Base-by-base conservation (phyloP, 2,113 vertebrate species). In the Aptenodytes patagonicus region DNA sequence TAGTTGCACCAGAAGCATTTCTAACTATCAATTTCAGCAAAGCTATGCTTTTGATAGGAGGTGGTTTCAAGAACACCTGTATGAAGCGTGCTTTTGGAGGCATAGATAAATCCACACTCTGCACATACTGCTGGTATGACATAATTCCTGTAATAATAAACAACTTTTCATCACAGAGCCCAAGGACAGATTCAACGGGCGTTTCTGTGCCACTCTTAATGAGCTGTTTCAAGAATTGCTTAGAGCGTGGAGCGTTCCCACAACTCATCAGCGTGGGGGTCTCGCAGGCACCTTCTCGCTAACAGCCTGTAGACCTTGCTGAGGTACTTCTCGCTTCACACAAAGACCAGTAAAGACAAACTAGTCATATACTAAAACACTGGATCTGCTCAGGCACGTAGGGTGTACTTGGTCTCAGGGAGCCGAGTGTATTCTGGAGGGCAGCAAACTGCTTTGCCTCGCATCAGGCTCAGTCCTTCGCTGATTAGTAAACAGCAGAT, bases 391-490 rank as follows among this genome's bases (percentile, higher is more conserved):
- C 17, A 8, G 75, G 70, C 66, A 68, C 0, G 1, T 11, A 15
- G 29, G 9, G 25, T 11, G 38, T 4, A 8, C 44, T 31, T 0
- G 0, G 6, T 19, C 58, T 58, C 36, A 28, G 82, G 25, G 40
- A 76, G 54, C 36, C 1, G 1, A 4, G 44, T 19, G 20, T 3
- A 31, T 28, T 87, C 51, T 3, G 31, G 36, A 79, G 57, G 58
- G 49, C 6, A 57, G 83, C 34, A 49, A 65, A 57, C 36, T 32
- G 28, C 61, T 84, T 54, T 0, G 0, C 25, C 28, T 73, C 13
- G 0, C 34, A 34, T 4, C 57, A n/a, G 36, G 34, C 64, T 93
- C 1, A 0, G 22, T 52, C 70, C 31, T 70, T 54, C 42, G 36
- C n/a, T 14, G 32, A 24, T 26, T 24, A 60, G 9, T 11, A 62